Evolutionary conservation across 1,140 invertebrate genomes (phyloP).

Genomic region (Habropoda laboriosa): DNA sequence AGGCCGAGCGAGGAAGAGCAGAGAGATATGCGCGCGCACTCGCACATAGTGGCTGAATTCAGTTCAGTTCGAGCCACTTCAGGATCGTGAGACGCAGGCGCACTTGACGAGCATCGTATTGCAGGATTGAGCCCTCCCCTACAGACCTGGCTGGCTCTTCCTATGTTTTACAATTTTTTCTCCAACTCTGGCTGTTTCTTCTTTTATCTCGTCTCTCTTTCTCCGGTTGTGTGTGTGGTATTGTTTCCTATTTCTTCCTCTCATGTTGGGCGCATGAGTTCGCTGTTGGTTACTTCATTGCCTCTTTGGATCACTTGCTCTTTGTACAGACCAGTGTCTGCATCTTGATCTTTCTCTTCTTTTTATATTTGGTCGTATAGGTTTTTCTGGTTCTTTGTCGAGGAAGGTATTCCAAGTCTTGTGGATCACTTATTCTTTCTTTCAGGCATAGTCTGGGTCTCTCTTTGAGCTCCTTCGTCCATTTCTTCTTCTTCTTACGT

Average conservation of each 20-base stretch:
- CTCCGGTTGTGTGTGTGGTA: too few relatives aligned
- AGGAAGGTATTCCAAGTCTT: too few relatives aligned
- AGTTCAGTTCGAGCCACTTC: slow-evolving; percentile 52
- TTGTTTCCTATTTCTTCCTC: neutral
- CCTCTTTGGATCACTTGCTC: too few relatives aligned
- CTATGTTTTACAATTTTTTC: slow-evolving; percentile 29
- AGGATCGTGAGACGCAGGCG: slow-evolving; percentile 66
- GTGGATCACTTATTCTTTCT: too few relatives aligned
- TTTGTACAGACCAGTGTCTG: too few relatives aligned
- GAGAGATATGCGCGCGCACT: neutral
- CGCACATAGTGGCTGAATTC: slow-evolving; percentile 37
- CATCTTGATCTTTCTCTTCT: too few relatives aligned
- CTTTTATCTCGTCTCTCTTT: neutral
- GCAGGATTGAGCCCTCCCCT: slow-evolving; percentile 41
- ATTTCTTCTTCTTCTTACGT: too few relatives aligned
- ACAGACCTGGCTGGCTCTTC: neutral
- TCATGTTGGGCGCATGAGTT: too few relatives aligned
- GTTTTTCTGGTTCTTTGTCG: too few relatives aligned
- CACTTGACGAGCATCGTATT: slow-evolving; percentile 57
- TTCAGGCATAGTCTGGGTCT: too few relatives aligned
- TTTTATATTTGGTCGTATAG: too few relatives aligned
- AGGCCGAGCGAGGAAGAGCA: neutral
- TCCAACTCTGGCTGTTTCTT: neutral
- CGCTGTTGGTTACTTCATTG: neutral
- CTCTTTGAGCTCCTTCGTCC: too few relatives aligned